Evolutionary conservation across 2,797 vertebrate genomes (phyloP).

Genomic region (Prunella strophiata): DNA sequence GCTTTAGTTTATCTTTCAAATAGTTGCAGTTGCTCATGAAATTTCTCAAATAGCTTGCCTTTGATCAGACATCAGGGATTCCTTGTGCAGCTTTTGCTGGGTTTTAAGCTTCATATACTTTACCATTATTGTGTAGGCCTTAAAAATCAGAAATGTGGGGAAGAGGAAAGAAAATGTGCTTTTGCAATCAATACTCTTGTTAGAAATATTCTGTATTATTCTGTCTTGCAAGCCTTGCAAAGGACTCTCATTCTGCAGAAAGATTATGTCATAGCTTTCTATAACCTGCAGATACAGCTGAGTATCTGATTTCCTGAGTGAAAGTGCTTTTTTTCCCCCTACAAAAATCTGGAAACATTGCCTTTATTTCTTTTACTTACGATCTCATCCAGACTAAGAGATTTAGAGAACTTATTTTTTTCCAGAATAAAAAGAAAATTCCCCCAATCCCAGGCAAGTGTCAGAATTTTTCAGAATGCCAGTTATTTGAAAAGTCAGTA

Average conservation of each 20-base stretch:
- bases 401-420: background rate
- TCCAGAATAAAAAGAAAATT: background rate
- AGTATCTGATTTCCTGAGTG: constrained; percentile 15
- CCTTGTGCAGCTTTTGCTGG: background rate
- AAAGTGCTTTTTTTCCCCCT: background rate
- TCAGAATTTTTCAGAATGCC: background rate
- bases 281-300: background rate
- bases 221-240: constrained; percentile 16
- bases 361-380: background rate
- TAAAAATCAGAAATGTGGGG: constrained; percentile 35
- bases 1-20: constrained; percentile 36
- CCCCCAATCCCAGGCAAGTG: background rate
- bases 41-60: constrained; percentile 20
- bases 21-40: background rate
- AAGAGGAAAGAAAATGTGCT: constrained; percentile 41
- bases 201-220: constrained; percentile 47
- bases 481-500: background rate
- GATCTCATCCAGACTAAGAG: background rate
- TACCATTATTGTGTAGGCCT: constrained; percentile 25
- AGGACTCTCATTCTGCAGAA: background rate
- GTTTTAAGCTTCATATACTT: constrained; percentile 33
- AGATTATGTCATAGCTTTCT: background rate
- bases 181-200: constrained; percentile 53
- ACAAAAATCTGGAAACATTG: constrained; percentile 11
- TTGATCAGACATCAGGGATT: background rate